These are phyloP conservation scores for Caenorhabditis angaria DNA, from an alignment of 2,888 invertebrate genomes.

Conservation along the genomic window DNA sequence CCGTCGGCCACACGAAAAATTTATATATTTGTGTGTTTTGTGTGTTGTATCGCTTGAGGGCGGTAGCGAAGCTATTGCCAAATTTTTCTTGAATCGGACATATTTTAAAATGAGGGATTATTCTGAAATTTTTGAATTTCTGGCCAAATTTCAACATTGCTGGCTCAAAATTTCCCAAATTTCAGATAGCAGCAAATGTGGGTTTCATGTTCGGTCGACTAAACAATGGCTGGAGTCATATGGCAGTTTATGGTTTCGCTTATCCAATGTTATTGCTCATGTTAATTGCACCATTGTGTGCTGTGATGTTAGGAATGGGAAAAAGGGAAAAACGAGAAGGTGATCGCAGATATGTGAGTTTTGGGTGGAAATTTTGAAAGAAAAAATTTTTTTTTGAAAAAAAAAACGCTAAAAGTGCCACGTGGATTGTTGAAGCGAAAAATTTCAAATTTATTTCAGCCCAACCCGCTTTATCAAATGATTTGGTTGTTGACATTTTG, in stretches of 20 bases:
- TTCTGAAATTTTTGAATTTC: background rate
- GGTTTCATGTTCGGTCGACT: slow-evolving; percentile 71
- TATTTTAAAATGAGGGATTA: too few species aligned
- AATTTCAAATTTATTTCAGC: slow-evolving; percentile 61
- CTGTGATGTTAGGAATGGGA: slow-evolving; percentile 72
- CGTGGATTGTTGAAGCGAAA: too few species aligned
- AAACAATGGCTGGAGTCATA: slow-evolving; percentile 70
- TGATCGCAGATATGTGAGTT: slow-evolving; percentile 66
- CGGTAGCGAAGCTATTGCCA: too few species aligned
- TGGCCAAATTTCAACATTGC: background rate
- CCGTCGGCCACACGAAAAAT: too few species aligned
- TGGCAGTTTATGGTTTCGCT: slow-evolving; percentile 69
- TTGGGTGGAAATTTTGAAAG: background rate
- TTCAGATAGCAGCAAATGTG: slow-evolving; percentile 68
- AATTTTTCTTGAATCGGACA: too few species aligned
- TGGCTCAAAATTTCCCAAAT: too few species aligned
- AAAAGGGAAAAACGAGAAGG: slow-evolving; percentile 71
- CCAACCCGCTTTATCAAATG: slow-evolving; percentile 71
- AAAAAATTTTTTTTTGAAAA: background rate
- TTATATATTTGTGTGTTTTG: too few species aligned
- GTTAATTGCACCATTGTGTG: slow-evolving; percentile 66
- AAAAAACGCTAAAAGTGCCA: too few species aligned
- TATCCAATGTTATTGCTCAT: slow-evolving; percentile 70
- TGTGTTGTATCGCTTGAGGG: too few species aligned
- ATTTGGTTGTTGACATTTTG: slow-evolving; percentile 69